These are phyloP conservation scores for Cotesia congregata DNA, from an alignment of 2,888 invertebrate species.

Conservation along the genomic window DNA sequence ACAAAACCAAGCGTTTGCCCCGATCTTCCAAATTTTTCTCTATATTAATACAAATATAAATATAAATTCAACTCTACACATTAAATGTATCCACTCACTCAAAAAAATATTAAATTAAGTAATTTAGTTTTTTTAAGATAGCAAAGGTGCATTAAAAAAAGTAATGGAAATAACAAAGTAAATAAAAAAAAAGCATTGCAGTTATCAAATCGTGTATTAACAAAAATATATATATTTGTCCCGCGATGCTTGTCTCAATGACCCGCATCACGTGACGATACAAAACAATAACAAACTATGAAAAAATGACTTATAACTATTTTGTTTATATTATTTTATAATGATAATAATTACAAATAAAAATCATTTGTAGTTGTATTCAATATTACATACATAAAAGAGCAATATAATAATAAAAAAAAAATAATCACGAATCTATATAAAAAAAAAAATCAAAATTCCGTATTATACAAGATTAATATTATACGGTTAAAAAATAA, in stretches of 20 bases:
- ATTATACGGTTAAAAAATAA: slow-evolving; percentile 41
- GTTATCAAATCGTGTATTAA: slow-evolving; percentile 64
- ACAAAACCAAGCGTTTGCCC: too few relatives aligned
- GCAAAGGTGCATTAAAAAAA: too few relatives aligned
- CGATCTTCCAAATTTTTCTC: too few relatives aligned
- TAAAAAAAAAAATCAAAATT: slow-evolving; percentile 43
- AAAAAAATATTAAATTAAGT: too few relatives aligned
- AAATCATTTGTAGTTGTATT: slow-evolving; percentile 30
- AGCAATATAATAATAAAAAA: slow-evolving; percentile 40
- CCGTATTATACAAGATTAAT: slow-evolving; percentile 29
- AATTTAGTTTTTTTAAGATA: too few relatives aligned
- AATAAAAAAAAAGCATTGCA: slow-evolving; percentile 52
- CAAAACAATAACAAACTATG: slow-evolving; percentile 68
- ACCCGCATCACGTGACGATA: slow-evolving; percentile 61
- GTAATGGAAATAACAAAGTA: too few relatives aligned
- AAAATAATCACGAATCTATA: slow-evolving; percentile 33
- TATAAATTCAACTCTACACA: too few relatives aligned
- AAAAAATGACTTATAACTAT: slow-evolving; percentile 58
- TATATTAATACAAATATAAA: too few relatives aligned
- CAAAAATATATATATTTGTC: slow-evolving; percentile 56
- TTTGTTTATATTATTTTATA: neutral
- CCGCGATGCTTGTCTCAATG: slow-evolving; percentile 36
- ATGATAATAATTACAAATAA: neutral
- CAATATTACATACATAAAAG: slow-evolving; percentile 49
- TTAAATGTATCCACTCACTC: too few relatives aligned